Base-by-base conservation (phyloP, 2,888 invertebrate species). In the Keiferia lycopersicella region DNA sequence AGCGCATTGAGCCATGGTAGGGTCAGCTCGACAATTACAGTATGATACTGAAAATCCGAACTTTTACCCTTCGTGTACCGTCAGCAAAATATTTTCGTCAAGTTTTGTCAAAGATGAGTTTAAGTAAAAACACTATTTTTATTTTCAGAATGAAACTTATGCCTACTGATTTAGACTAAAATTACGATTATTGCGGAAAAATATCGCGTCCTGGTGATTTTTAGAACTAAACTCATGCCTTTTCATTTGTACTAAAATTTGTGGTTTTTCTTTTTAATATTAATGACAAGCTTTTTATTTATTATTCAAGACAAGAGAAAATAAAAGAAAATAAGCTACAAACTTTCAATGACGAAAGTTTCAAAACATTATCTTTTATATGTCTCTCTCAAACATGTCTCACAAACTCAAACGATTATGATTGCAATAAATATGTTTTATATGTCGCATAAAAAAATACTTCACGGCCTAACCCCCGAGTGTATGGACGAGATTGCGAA, bases 401-500 rank as follows among this genome's bases (percentile, higher is more conserved):
- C 78, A 84, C 84, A 83, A 89, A 87, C 86, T 89, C 86, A 77
- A 80, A 80, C 90, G 87, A 87, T 90, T 89, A 91, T 87, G 86
- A 89, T 88, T 86, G 89, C 84, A 84, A 91, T 91, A 91, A 91
- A 91, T 91, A 91, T 91, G 91, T 91, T 91, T 91, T 91, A 91
- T 91, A 91, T 87, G 90, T 87, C 85, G 81, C 87, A 91, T 91
- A 91, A 91, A 91, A 91, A 90, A 88, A 90, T 90, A 87, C 84
- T 86, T 81, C 84, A 78, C 84, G 84, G 84, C 86, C 84, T 87
- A 86, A 86, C 88, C 88, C 89, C 77, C 88, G 89, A 88, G 84
- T 91, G 91, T 91, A 90, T 91, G 88, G 91, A 90, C 89, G 91
- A 91, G 91, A 91, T 91, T 91, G 91, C 88, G 89, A 84, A 88